These are phyloP conservation scores for Cephus runcator DNA, from an alignment of 2,888 invertebrate species.

Conservation along the genomic window DNA sequence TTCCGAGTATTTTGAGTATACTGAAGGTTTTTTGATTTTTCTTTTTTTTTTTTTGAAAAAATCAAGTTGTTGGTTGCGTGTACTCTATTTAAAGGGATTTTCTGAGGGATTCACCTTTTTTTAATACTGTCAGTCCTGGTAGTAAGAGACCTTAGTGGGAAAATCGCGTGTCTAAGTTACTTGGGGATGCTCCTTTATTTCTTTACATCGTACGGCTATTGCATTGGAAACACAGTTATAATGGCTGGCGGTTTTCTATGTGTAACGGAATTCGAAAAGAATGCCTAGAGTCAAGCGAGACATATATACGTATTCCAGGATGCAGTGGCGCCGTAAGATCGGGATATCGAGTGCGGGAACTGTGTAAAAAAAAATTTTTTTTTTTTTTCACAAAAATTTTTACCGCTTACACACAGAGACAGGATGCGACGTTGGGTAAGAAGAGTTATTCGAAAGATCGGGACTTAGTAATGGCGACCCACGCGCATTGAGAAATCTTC, in stretches of 20 bases:
- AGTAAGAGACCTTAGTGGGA: conserved; percentile 6
- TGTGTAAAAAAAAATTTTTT: neutral
- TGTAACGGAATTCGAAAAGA: conserved; percentile 32
- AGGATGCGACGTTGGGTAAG: neutral
- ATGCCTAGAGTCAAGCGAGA: conserved; percentile 8
- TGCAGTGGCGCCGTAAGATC: neutral
- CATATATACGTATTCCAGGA: conserved; percentile 26
- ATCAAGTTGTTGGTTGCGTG: neutral
- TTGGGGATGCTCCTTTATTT: neutral
- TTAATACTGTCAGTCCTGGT: neutral
- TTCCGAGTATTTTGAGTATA: neutral
- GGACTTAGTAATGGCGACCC: neutral
- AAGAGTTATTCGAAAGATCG: neutral
- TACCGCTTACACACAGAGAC: neutral
- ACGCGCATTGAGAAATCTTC: neutral
- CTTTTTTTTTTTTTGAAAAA: neutral
- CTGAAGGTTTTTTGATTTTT: neutral
- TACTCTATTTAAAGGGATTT: neutral
- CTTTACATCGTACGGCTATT: neutral
- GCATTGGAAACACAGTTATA: conserved; percentile 41
- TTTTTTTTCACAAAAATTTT: neutral
- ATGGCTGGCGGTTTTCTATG: conserved; percentile 20
- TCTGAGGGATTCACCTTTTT: neutral
- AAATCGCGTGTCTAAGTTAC: conserved; percentile 16
- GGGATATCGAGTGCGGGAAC: conserved; percentile 19